These are phyloP conservation scores for Gymnodraco acuticeps DNA, from an alignment of 2,797 vertebrate genomes.

Conservation along the genomic window DNA sequence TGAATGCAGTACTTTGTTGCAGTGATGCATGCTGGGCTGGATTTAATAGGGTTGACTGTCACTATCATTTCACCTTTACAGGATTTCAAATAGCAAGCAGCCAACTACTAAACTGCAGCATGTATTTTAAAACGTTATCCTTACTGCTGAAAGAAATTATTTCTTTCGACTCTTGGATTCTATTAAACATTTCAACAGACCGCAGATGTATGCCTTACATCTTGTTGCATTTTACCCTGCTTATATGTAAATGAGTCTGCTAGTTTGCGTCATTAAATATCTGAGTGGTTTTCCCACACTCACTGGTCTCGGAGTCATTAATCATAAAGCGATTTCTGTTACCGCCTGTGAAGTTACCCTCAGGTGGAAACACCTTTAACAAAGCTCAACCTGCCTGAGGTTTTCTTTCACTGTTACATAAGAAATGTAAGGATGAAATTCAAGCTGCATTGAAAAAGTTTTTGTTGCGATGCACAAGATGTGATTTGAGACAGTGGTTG, in stretches of 20 bases:
- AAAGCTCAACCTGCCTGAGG: not conserved
- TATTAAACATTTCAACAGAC: constrained; percentile 3
- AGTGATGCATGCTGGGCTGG: not conserved
- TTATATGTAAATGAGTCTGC: not conserved
- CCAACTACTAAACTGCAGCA: not conserved
- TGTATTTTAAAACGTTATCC: constrained; percentile 6
- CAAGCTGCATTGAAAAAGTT: not conserved
- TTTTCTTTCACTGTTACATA: not conserved
- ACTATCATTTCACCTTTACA: not conserved
- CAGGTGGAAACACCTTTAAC: constrained; percentile 14
- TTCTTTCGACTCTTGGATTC: not conserved
- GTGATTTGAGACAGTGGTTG: too few relatives aligned
- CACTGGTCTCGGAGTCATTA: not conserved
- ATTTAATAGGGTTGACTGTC: not conserved
- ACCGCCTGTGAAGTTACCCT: not conserved
- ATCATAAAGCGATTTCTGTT: constrained; percentile 20
- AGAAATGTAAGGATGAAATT: not conserved
- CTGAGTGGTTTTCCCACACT: not conserved
- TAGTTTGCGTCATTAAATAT: constrained; percentile 3
- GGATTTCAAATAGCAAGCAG: not conserved
- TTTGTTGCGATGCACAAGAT: not conserved
- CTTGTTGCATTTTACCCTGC: constrained; percentile 1
- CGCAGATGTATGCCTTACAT: constrained; percentile 12
- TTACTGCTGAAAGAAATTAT: not conserved
- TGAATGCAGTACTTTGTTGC: not conserved